These are phyloP conservation scores for Brachyhypopomus gauderio DNA, from an alignment of 2,113 vertebrate species.

Conservation along the genomic window DNA sequence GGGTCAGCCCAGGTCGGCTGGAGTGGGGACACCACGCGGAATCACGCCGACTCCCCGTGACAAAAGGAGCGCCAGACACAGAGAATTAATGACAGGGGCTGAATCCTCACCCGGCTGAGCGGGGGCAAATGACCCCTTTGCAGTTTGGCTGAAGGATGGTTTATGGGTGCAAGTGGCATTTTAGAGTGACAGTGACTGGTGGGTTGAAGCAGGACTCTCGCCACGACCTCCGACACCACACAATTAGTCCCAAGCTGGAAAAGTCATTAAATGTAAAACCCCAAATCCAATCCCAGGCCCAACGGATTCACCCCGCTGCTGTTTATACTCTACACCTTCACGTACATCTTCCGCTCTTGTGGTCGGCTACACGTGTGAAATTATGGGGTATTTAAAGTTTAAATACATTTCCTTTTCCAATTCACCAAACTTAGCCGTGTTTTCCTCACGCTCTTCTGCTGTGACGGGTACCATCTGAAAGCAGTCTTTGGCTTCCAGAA, in stretches of 20 bases:
- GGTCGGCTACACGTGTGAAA: too few species aligned
- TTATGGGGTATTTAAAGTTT: too few species aligned
- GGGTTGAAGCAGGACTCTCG: not conserved
- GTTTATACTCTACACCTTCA: too few species aligned
- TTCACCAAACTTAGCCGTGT: constrained; percentile 3
- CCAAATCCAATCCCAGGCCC: not conserved
- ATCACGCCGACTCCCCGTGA: constrained; percentile 19
- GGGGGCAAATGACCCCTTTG: not conserved
- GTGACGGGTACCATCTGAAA: constrained; percentile 33
- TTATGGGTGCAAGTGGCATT: not conserved
- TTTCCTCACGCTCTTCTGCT: not conserved
- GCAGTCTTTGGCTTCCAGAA: not conserved
- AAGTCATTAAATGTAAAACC: constrained; percentile 22
- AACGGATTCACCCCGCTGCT: constrained; percentile 9
- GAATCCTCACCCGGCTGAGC: not conserved
- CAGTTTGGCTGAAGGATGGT: constrained; percentile 3
- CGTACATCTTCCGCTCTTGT: too few species aligned
- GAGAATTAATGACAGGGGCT: constrained; percentile 4
- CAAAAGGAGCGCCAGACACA: constrained; percentile 31
- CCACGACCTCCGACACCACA: not conserved
- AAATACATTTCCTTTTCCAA: too few species aligned
- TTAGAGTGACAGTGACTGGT: not conserved
- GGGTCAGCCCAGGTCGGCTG: not conserved
- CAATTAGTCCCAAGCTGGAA: constrained; percentile 18
- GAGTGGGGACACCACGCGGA: constrained; percentile 2